Evolutionary conservation across 2,113 vertebrate species (phyloP).

Genomic region (Rattus norvegicus): GRCr8 NC_086019.1:102780001-102780500

Average conservation of each 20-base stretch:
- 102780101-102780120: constrained; percentile 19
- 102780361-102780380: background rate
- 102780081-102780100: background rate
- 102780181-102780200: constrained; percentile 69
- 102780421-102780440: background rate
- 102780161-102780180: constrained; percentile 93
- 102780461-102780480: too few relatives aligned
- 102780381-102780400: background rate
- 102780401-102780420: background rate
- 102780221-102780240: too few relatives aligned
- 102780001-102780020: constrained; percentile 24
- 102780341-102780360: background rate
- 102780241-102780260: background rate
- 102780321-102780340: background rate
- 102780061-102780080: background rate
- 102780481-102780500: too few relatives aligned
- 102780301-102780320: background rate
- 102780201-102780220: background rate
- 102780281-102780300: background rate
- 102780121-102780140: constrained; percentile 17
- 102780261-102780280: too few relatives aligned
- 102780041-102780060: constrained; percentile 4
- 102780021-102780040: background rate
- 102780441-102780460: background rate
- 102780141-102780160: constrained; percentile 92